A percentile compares a stretch with the other conserved stretches of the same genome.
phyloP scores from a whole-genome alignment of 2,888 invertebrate species.

The Xanthorhoe designata region DNA sequence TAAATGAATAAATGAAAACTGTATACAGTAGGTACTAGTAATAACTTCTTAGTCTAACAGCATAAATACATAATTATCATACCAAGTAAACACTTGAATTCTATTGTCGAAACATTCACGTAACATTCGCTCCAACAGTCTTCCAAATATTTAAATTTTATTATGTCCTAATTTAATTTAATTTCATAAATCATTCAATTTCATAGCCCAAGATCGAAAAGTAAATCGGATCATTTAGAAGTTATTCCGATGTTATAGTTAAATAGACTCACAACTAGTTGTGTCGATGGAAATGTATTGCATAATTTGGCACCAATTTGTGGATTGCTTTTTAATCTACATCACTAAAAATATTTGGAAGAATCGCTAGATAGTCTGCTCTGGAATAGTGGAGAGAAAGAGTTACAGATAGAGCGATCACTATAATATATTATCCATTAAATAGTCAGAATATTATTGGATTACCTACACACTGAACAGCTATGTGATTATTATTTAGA shows the following conservation, averaged over 20 bases:
- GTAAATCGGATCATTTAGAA: not conserved
- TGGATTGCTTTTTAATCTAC: slow-evolving; percentile 21
- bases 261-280: not conserved
- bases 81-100: slow-evolving; percentile 51
- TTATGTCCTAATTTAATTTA: slow-evolving; percentile 19
- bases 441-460: not conserved
- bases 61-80: slow-evolving; percentile 49
- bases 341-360: slow-evolving; percentile 39
- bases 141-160: slow-evolving; percentile 44
- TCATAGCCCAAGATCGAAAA: slow-evolving; percentile 17
- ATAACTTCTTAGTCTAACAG: slow-evolving; percentile 55
- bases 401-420: not conserved
- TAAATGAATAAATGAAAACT: slow-evolving; percentile 34
- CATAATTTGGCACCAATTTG: slow-evolving; percentile 42
- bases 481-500: not conserved
- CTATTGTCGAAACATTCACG: slow-evolving; percentile 58
- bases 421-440: not conserved
- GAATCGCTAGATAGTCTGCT: slow-evolving; percentile 25
- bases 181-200: no score
- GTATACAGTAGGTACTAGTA: slow-evolving; percentile 47
- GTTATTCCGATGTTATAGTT: not conserved
- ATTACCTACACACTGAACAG: not conserved
- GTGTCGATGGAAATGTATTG: slow-evolving; percentile 7
- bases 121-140: slow-evolving; percentile 35
- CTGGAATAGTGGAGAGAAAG: not conserved